Conservation (phyloP, 2,888 invertebrate genomes). For the Drosophila nr. perissopoda region DNA sequence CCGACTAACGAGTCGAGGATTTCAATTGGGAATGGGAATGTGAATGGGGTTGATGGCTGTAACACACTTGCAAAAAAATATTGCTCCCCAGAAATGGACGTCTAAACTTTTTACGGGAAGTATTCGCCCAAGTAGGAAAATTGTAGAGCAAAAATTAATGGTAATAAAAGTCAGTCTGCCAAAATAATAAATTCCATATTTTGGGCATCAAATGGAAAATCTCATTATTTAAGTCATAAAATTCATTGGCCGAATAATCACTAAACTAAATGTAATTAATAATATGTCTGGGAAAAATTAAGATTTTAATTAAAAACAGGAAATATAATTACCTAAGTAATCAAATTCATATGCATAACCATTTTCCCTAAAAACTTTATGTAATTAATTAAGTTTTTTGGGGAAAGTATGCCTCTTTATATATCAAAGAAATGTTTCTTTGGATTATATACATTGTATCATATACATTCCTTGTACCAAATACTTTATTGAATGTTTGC, state of each 20-base stretch:
- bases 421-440: background rate
- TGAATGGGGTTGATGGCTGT: conserved; percentile 20
- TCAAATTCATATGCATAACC: background rate
- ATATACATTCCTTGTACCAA: background rate
- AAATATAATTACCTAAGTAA: background rate
- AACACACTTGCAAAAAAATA: background rate
- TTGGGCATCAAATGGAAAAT: background rate
- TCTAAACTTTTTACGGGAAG: background rate
- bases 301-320: background rate
- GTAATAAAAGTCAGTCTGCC: background rate
- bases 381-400: background rate
- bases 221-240: background rate
- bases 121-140: background rate
- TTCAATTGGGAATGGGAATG: conserved; percentile 45
- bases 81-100: background rate
- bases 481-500: background rate
- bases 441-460: background rate
- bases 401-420: too few relatives aligned
- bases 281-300: background rate
- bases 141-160: background rate
- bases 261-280: background rate
- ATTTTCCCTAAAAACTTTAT: background rate
- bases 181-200: background rate
- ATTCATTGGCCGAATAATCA: background rate
- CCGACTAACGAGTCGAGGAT: conserved; percentile 61